Conservation (phyloP, 2,113 vertebrate species). For the Antechinus stuartii region DNA sequence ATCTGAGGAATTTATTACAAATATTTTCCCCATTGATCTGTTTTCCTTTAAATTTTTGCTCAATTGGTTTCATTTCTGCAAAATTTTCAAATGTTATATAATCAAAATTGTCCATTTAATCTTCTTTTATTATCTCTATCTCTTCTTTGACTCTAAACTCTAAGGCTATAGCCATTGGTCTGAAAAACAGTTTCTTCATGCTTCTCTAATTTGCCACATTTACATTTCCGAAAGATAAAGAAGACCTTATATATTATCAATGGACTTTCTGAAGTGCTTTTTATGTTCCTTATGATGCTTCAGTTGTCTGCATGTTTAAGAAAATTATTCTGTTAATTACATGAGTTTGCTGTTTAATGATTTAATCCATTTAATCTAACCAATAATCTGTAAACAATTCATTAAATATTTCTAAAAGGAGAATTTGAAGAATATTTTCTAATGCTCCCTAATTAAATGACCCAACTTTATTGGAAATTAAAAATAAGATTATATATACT, state of each 20-base stretch:
- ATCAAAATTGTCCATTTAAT: not conserved
- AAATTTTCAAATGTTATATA: not conserved
- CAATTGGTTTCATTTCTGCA: not conserved
- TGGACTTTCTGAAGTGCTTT: not conserved
- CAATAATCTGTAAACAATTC: not conserved
- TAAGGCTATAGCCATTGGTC: not conserved
- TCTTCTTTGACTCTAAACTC: not conserved
- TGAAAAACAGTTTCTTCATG: not conserved
- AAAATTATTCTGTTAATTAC: not conserved
- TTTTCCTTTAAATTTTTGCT: not conserved
- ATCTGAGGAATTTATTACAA: not conserved
- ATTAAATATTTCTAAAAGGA: constrained; percentile 11
- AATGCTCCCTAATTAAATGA: not conserved
- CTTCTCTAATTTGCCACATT: not conserved
- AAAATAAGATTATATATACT: not conserved
- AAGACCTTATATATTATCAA: not conserved
- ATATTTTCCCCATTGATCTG: not conserved
- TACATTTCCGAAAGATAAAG: not conserved
- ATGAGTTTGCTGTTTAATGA: not conserved
- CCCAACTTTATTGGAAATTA: not conserved
- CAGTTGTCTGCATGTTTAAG: not conserved
- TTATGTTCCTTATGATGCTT: not conserved
- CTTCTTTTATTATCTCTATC: not conserved
- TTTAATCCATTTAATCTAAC: not conserved
- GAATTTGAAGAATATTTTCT: not conserved